Base-by-base conservation (phyloP, 53 echinoderm and acorn worm species). In the Arbacia lixula region DNA sequence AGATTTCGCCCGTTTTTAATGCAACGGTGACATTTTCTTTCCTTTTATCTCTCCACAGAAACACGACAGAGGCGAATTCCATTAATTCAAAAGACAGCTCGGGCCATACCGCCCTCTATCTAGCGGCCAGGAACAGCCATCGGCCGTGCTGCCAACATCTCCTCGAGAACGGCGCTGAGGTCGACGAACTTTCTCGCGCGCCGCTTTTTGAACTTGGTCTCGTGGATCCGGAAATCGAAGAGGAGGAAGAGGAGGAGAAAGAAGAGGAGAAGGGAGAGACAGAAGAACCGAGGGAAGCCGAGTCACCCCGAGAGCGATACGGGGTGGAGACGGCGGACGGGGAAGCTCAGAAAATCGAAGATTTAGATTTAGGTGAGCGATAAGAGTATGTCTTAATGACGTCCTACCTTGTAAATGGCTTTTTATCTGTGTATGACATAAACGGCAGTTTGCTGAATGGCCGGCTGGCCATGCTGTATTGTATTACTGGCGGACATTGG, bases 81-180 rank as follows among this genome's bases (percentile, higher is more conserved):
- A 68, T 87, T 49, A 87, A 87, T 50, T 81, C 87, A 42, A 41
- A 40, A 60, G 87, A 87, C 34, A 42, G 28, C 40, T 87, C 87
- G 6, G 87, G 87, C 24, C 88, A 91, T 29, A 88, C 85, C 37
- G 52, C 96, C 51, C 79, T 96, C n/a, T 89, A 91, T 34, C 84
- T 96, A 4, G 87, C 93, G 1, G 93, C 89, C n/a, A 62, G 76
- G 33, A 86, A 85, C 32, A 84, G 83, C 27, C 73, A 91, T 78
- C 84, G 69, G 19, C 72, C 71, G 16, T 96, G 96, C 55, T 84
- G 88, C 29, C 40, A 89, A 84, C 80, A 89, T 12, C 86, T 96
- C 16, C 37, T 96, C 12, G 87, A 85, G 11, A 57, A 67, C 31
- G 93, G 87, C 2, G 87, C 89, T 10, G 52, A 60, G 16, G 71